A percentile compares a stretch with the other conserved stretches of the same genome.
phyloP scores from a whole-genome alignment of 2,888 invertebrate genomes.

The Sphaerophoria taeniata region DNA sequence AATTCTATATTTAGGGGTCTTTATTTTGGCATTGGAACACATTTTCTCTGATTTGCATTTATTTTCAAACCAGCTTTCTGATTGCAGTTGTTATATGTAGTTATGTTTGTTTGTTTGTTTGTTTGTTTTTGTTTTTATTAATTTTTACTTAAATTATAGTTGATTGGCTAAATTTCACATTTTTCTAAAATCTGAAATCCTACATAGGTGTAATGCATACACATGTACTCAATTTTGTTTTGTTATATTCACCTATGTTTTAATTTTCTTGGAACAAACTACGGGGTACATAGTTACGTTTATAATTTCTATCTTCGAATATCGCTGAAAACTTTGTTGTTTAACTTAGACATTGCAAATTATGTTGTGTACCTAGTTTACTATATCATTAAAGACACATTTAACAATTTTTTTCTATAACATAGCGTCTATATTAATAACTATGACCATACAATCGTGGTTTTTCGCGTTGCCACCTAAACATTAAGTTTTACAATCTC shows the following conservation, averaged over 20 bases:
- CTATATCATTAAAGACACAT: constrained; percentile 41
- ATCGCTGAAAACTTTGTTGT: constrained; percentile 32
- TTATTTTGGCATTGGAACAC: constrained; percentile 40
- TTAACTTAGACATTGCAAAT: constrained; percentile 62
- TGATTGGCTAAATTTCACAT: constrained; percentile 27
- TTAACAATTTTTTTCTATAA: constrained; percentile 58
- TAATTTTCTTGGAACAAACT: constrained; percentile 24
- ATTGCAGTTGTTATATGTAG: constrained; percentile 36
- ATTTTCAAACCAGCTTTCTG: constrained; percentile 29
- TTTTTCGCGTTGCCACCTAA: constrained; percentile 40
- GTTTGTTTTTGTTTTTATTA: neutral
- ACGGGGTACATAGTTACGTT: constrained; percentile 45
- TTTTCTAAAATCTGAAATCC: constrained; percentile 35
- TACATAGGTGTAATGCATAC: constrained; percentile 16
- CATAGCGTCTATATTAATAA: constrained; percentile 32
- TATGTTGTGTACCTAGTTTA: neutral
- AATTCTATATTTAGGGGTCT: constrained; percentile 37
- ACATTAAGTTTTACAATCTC: constrained; percentile 62
- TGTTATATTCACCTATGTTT: constrained; percentile 22
- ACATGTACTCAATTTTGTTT: constrained; percentile 12
- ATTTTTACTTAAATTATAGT: constrained; percentile 29
- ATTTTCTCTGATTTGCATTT: constrained; percentile 35
- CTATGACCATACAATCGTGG: constrained; percentile 29
- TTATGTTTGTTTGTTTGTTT: neutral
- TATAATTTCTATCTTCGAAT: constrained; percentile 19